Evolutionary conservation across 2,113 vertebrate species (phyloP).

Genomic region (Nematolebias whitei): DNA sequence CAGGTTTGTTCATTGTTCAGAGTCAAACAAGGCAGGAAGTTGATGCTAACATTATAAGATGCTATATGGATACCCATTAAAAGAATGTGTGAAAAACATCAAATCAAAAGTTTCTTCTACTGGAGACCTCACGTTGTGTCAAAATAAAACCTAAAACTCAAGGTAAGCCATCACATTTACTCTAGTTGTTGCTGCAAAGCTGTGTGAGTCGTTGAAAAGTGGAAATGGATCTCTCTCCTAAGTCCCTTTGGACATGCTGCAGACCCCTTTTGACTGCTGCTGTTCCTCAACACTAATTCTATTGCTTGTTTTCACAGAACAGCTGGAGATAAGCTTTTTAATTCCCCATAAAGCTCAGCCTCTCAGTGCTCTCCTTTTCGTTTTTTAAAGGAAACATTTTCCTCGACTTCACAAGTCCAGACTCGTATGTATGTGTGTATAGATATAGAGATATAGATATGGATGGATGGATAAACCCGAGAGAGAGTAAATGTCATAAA

Average conservation of each 20-base stretch:
- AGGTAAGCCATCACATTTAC: constrained; percentile 32
- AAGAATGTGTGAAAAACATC: no score
- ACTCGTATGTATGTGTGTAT: no score
- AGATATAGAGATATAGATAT: no score
- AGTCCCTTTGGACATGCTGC: constrained; percentile 61
- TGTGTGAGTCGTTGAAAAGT: constrained; percentile 41
- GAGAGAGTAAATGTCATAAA: no score
- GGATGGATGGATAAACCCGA: no score
- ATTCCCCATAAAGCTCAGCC: constrained; percentile 54
- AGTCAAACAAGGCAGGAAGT: no score
- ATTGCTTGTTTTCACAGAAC: constrained; percentile 65
- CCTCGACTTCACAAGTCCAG: no score
- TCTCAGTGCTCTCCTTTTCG: constrained; percentile 48
- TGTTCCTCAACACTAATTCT: constrained; percentile 49
- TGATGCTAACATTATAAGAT: no score
- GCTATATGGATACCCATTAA: no score
- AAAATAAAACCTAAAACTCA: constrained; percentile 14
- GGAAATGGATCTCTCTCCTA: constrained; percentile 43
- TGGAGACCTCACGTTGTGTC: no score
- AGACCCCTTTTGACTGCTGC: constrained; percentile 44
- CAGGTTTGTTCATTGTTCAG: no score
- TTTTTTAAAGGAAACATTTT: constrained; percentile 38
- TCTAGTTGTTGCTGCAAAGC: constrained; percentile 33
- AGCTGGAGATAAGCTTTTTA: constrained; percentile 65
- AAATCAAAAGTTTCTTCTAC: no score